These are phyloP conservation scores for Diplodus sargus DNA, from an alignment of 2,797 vertebrate species.

Conservation along the genomic window DNA sequence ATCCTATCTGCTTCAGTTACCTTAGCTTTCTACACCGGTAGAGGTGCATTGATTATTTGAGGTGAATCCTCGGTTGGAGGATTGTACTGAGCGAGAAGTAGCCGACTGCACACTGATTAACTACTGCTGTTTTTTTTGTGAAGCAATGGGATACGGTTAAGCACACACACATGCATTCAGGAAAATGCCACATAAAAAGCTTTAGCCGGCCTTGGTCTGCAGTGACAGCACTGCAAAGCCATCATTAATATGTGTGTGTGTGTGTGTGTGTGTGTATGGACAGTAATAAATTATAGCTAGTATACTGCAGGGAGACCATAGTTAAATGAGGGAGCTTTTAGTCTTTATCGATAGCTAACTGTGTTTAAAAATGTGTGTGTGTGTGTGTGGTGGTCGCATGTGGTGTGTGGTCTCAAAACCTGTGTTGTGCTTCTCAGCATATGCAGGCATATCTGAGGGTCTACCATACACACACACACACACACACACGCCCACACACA, in stretches of 20 bases:
- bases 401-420: conserved; percentile 10
- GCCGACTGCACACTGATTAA: conserved; percentile 2
- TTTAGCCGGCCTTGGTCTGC: conserved; percentile 63
- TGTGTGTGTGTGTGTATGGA: conserved; percentile 37
- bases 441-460: neutral
- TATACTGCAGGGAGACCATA: conserved; percentile 59
- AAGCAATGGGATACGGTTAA: conserved; percentile 1
- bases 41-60: conserved; percentile 26
- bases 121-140: neutral
- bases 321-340: conserved; percentile 66
- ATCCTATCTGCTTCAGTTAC: neutral
- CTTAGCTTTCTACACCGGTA: conserved; percentile 11
- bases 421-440: neutral
- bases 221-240: conserved; percentile 69
- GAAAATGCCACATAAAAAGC: conserved; percentile 52
- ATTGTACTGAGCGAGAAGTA: conserved; percentile 7
- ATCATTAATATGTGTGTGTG: conserved; percentile 48
- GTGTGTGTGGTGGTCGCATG: neutral
- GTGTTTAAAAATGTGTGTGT: conserved; percentile 52
- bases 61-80: conserved; percentile 6
- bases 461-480: neutral
- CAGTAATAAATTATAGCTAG: conserved; percentile 59
- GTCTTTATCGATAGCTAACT: conserved; percentile 65
- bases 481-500: neutral
- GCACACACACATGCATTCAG: conserved; percentile 17